Evolutionary conservation across 2,888 invertebrate species (phyloP).

Genomic region (Ditula angustiorana): DNA sequence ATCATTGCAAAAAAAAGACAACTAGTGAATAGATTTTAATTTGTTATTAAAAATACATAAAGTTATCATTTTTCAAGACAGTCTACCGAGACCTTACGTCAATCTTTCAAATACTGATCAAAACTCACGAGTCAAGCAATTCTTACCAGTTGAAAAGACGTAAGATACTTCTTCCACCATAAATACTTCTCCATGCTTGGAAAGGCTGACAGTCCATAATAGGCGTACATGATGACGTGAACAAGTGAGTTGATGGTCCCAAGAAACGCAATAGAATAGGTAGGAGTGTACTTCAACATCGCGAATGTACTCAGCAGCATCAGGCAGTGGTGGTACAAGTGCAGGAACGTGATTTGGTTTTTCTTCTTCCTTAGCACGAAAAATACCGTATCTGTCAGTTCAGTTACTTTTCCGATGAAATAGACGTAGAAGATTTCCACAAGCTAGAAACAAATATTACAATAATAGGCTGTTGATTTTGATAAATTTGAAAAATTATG

Average conservation of each 20-base stretch:
- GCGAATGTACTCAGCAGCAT: not conserved
- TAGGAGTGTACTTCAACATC: not conserved
- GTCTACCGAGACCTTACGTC: too few species aligned
- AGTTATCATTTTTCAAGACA: too few species aligned
- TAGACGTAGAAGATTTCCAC: not conserved
- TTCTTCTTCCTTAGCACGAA: constrained; percentile 3
- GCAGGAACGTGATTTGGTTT: not conserved
- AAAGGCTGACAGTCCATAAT: not conserved
- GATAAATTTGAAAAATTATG: not conserved
- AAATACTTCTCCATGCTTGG: not conserved
- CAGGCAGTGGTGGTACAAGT: not conserved
- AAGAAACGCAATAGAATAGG: not conserved
- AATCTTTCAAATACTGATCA: too few species aligned
- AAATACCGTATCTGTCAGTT: not conserved
- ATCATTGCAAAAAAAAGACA: too few species aligned
- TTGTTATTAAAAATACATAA: too few species aligned
- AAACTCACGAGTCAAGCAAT: too few species aligned
- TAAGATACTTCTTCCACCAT: not conserved
- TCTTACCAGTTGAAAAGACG: not conserved
- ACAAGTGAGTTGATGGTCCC: not conserved
- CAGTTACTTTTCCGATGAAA: not conserved
- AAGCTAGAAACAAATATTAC: not conserved
- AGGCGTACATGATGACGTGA: not conserved
- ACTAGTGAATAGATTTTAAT: too few species aligned
- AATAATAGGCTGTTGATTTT: too few species aligned